Evolutionary conservation across 30 jellyfish, hydroid and myxozoan genomes (phyloP).

Genomic region (Chrysaora quinquecirrha): DNA sequence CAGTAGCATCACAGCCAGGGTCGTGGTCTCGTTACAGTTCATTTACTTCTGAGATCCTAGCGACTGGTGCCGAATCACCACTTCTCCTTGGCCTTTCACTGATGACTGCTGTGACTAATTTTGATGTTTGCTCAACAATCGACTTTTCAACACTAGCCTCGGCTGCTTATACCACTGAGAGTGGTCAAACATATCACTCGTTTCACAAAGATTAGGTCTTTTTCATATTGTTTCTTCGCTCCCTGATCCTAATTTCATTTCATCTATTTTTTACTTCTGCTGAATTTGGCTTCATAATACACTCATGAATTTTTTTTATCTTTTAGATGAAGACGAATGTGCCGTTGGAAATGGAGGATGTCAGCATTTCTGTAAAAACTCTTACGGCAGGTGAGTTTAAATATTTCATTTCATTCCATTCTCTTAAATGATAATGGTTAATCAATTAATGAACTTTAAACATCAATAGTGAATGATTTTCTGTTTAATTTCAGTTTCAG

Average conservation of each 20-base stretch:
- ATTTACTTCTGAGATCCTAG: too few relatives aligned
- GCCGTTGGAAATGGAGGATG: constrained; percentile 21
- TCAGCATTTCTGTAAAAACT: constrained; percentile 15
- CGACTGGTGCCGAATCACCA: too few relatives aligned
- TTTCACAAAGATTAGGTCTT: background rate
- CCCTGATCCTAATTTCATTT: background rate
- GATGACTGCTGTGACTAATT: too few relatives aligned
- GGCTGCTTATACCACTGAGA: background rate
- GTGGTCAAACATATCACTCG: too few relatives aligned
- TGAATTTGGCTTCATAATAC: background rate
- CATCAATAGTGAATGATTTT: background rate
- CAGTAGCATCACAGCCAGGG: too few relatives aligned
- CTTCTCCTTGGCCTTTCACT: too few relatives aligned
- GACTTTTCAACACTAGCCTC: background rate
- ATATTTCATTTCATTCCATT: background rate
- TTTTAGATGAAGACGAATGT: constrained; percentile 30
- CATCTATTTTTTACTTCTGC: background rate
- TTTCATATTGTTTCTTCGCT: background rate
- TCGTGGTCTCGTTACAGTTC: too few relatives aligned
- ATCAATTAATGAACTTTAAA: too few relatives aligned
- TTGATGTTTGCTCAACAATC: too few relatives aligned
- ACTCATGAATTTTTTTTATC: background rate
- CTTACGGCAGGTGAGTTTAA: constrained; percentile 13
- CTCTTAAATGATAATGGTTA: too few relatives aligned
- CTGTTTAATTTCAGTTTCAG: constrained; percentile 51